These are phyloP conservation scores for Epirrhoe tristata DNA, from an alignment of 2,888 invertebrate species.

Conservation along the genomic window DNA sequence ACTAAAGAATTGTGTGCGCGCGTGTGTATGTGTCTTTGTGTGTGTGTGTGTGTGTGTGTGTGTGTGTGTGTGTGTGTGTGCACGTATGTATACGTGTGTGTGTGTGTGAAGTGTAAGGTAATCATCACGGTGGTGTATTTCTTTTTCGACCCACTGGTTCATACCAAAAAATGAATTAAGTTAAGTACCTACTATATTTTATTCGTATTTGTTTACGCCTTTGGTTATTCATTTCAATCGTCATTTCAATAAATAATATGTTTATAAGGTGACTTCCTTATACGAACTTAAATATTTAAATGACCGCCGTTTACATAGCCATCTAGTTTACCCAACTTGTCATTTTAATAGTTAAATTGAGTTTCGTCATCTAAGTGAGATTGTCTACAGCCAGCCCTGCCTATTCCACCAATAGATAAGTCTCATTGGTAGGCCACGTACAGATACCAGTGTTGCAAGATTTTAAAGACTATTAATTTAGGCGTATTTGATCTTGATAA, in stretches of 20 bases:
- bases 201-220: neutral
- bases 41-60: too few species aligned
- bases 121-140: too few species aligned
- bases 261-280: neutral
- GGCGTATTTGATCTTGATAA: neutral
- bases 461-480: conserved; percentile 1
- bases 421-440: conserved; percentile 37
- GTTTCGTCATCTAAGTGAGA: conserved; percentile 12
- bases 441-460: conserved; percentile 23
- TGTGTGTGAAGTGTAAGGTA: too few species aligned
- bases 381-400: conserved; percentile 36
- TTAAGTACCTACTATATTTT: too few species aligned
- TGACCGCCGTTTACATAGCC: conserved; percentile 13
- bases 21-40: too few species aligned
- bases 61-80: too few species aligned
- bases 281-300: conserved; percentile 19
- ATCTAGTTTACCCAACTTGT: conserved; percentile 31
- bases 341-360: conserved; percentile 41
- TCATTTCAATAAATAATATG: neutral
- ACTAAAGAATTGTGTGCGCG: too few species aligned
- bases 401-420: conserved; percentile 39
- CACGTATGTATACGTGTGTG: too few species aligned
- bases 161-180: too few species aligned
- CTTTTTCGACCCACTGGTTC: too few species aligned
- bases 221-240: neutral